Conservation (phyloP, 2,888 invertebrate genomes). For the Campoplex nolae region DNA sequence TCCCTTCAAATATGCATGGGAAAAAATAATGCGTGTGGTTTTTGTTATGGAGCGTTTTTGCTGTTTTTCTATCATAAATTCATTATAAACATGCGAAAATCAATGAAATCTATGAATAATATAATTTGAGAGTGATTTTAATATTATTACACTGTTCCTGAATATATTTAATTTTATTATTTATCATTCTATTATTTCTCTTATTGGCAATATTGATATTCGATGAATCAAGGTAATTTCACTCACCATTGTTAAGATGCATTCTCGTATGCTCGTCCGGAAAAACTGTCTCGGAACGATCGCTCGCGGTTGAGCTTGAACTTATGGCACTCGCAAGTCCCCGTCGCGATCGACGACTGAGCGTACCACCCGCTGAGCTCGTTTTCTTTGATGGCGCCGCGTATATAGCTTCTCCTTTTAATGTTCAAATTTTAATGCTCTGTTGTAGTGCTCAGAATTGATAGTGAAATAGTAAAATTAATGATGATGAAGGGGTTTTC, state of each 20-base stretch:
- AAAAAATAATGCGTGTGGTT: constrained; percentile 5
- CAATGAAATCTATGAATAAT: neutral
- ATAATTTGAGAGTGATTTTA: neutral
- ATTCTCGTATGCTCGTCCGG: constrained; percentile 80
- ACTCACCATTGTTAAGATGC: constrained; percentile 79
- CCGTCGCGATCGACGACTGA: constrained; percentile 86
- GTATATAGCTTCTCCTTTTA: constrained; percentile 78
- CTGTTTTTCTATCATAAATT: neutral
- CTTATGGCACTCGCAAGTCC: constrained; percentile 86
- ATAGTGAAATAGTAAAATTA: neutral
- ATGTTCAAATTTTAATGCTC: neutral
- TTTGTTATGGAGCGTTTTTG: neutral
- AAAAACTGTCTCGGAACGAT: constrained; percentile 79
- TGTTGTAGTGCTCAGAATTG: neutral
- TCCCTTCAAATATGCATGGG: constrained; percentile 10
- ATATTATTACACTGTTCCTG: neutral
- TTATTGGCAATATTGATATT: neutral
- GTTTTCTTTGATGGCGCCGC: constrained; percentile 80
- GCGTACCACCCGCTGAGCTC: constrained; percentile 84
- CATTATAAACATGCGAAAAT: neutral
- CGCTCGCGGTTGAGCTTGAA: constrained; percentile 84
- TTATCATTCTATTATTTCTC: neutral
- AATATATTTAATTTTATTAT: constrained; percentile 10
- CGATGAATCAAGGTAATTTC: neutral
- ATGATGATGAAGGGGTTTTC: neutral